Base-by-base conservation (phyloP, 2,113 vertebrate genomes). In the Hemiscyllium ocellatum region DNA sequence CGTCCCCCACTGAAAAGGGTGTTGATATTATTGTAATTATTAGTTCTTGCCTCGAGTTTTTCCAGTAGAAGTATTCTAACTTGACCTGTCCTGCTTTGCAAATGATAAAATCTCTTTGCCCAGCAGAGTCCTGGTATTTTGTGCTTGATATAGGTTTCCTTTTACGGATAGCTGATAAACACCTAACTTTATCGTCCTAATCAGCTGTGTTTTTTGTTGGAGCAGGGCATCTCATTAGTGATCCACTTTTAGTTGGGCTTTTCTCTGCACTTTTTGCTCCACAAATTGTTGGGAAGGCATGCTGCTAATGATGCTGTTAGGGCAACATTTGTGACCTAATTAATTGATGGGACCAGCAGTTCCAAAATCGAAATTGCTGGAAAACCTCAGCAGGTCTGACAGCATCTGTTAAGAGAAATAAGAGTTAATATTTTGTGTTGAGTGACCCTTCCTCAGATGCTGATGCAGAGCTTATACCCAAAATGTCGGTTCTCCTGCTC, bases 21-120 rank as follows among this genome's bases (percentile, higher is more conserved):
- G 29, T 29, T 56, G 87, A 93, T 68, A n/a, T 20, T 93, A 20
- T 91, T 91, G 87, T 91, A 65, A 47, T 94, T 95, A 95, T 70
- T 72, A 52, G 47, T 12, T 52, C 42, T 47, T 95, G 66, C 29
- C 47, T 47, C 13, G 22, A 33, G 42, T 50, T 47, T 52, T 29
- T 69, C 94, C 50, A 90, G 29, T 15, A 61, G 56, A 90, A n/a
- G 29, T 56, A 52, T 87, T 66, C n/a, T 94, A 37, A 26, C 42
- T 26, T 93, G 1, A 29, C 15, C 12, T 47, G 37, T 70, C 69
- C 29, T 93, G 65, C 20, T 93, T 93, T 66, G 61, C 20, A 66
- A 93, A 66, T 20, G 68, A 22, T 6, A 66, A 66, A 52, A 7
- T 24, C 12, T 4, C 1, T 95, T 47, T 72, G 93, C 69, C 37